Evolutionary conservation across 1,140 invertebrate species (phyloP).

Genomic region (Brachionus manjavacas): DNA sequence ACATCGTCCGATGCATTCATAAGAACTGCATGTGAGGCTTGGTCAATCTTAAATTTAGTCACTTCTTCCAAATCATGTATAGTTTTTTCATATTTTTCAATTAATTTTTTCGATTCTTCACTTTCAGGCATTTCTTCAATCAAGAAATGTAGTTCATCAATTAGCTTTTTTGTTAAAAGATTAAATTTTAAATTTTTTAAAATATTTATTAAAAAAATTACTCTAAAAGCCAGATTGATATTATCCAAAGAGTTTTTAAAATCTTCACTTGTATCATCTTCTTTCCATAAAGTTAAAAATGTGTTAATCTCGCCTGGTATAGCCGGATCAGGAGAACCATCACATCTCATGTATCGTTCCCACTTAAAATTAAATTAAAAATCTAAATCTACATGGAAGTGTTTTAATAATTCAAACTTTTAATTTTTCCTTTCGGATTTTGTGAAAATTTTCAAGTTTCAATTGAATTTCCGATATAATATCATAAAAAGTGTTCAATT

Average conservation of each 20-base stretch:
- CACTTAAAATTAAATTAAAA: constrained; percentile 49
- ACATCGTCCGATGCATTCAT: constrained; percentile 49
- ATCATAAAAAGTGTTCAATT: constrained; percentile 27
- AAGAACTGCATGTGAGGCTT: constrained; percentile 49
- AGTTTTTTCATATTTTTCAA: constrained; percentile 46
- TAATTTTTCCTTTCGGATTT: constrained; percentile 49
- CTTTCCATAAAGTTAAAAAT: constrained; percentile 52
- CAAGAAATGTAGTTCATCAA: constrained; percentile 50
- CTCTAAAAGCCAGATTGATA: constrained; percentile 9
- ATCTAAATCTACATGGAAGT: background rate
- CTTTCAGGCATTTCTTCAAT: constrained; percentile 43
- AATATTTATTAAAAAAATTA: background rate
- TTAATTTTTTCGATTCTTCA: background rate
- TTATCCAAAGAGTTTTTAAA: constrained; percentile 50
- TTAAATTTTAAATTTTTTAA: constrained; percentile 3
- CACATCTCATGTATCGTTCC: constrained; percentile 55
- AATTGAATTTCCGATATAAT: background rate
- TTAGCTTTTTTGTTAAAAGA: constrained; percentile 47
- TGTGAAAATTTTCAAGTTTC: background rate
- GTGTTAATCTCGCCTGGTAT: constrained; percentile 55
- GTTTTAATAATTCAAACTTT: constrained; percentile 42
- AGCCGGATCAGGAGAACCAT: constrained; percentile 55
- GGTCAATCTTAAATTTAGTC: constrained; percentile 51
- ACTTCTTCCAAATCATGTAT: constrained; percentile 51
- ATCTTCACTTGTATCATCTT: constrained; percentile 47